These are phyloP conservation scores for Zosterops borbonicus DNA, from an alignment of 2,113 vertebrate genomes.

Conservation along the genomic window DNA sequence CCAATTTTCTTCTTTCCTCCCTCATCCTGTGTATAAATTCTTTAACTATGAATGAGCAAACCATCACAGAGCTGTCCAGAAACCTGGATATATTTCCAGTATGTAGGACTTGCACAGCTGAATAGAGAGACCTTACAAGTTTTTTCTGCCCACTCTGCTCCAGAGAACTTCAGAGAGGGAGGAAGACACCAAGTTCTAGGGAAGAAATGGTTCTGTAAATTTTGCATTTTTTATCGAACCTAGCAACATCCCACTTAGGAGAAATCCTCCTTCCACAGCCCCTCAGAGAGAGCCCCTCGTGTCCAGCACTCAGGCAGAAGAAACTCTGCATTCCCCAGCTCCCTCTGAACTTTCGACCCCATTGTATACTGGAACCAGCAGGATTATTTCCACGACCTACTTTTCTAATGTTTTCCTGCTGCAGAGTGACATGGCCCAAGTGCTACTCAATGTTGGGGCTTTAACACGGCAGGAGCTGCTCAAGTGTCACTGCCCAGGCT, in stretches of 20 bases:
- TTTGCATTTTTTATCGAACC: background rate
- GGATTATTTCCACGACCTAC: constrained; percentile 64
- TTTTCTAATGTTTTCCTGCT: constrained; percentile 57
- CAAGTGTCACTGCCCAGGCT: background rate
- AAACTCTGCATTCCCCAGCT: constrained; percentile 18
- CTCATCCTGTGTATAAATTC: background rate
- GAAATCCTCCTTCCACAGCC: background rate
- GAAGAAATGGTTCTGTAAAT: background rate
- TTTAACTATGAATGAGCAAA: background rate
- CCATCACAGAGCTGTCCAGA: background rate
- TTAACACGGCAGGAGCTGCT: background rate
- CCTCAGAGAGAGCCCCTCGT: background rate
- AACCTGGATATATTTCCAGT: background rate
- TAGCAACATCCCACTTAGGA: background rate
- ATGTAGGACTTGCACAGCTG: background rate
- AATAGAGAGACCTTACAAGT: background rate
- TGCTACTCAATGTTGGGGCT: background rate
- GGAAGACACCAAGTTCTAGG: background rate
- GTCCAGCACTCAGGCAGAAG: constrained; percentile 10
- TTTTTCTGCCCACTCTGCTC: background rate
- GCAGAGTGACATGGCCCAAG: background rate
- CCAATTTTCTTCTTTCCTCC: background rate
- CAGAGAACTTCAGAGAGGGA: background rate
- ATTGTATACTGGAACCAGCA: constrained; percentile 62
- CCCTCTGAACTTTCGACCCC: constrained; percentile 54